phyloP scores from a whole-genome alignment of 2,888 invertebrate species.

The Dione juno region DNA sequence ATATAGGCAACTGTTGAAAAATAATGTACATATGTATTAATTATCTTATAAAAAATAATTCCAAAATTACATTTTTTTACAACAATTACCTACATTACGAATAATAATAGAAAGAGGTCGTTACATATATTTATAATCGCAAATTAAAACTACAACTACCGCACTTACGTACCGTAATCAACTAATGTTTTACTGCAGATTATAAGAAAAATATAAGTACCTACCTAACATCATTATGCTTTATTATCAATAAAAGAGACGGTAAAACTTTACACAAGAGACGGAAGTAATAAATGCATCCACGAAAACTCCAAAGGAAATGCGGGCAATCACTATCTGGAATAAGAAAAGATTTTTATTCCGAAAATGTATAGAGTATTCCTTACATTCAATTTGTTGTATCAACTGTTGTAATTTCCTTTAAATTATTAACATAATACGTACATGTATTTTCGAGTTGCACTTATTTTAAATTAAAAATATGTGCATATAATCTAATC shows the following conservation, averaged over 20 bases:
- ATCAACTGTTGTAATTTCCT: too few relatives aligned
- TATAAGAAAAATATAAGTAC: neutral
- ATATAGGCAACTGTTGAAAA: too few relatives aligned
- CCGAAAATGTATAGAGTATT: neutral
- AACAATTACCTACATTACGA: too few relatives aligned
- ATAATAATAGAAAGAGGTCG: too few relatives aligned
- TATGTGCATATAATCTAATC: too few relatives aligned
- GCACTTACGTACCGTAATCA: neutral
- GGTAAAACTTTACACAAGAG: neutral
- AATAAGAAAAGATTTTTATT: neutral
- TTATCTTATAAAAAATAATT: too few relatives aligned
- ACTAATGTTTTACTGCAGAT: slow-evolving; percentile 5
- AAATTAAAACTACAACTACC: neutral
- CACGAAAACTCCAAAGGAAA: slow-evolving; percentile 6
- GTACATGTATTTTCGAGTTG: too few relatives aligned
- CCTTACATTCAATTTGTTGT: neutral
- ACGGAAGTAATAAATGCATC: slow-evolving; percentile 1
- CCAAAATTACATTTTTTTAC: too few relatives aligned
- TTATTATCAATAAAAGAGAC: neutral
- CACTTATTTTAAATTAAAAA: too few relatives aligned
- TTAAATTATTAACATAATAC: too few relatives aligned
- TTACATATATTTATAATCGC: too few relatives aligned
- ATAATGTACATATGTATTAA: too few relatives aligned
- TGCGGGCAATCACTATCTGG: slow-evolving; percentile 21
- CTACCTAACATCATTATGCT: neutral